Base-by-base conservation (phyloP, 2,888 invertebrate species). In the Ischnura elegans region DNA sequence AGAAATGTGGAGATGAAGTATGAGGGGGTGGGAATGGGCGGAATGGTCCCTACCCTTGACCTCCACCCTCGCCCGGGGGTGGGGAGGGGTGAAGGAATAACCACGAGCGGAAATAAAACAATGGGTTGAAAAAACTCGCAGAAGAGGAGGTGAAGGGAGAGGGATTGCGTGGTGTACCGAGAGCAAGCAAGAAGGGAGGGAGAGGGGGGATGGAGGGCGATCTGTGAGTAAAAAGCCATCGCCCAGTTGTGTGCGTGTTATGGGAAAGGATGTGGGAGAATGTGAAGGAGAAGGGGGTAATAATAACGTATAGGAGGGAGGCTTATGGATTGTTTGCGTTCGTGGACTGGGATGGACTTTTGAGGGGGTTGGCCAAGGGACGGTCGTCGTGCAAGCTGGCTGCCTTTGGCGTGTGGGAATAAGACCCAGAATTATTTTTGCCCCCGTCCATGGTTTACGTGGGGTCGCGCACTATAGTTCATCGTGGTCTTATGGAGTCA, bases 11-110 rank as follows among this genome's bases (percentile, higher is more conserved):
- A 46, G 29, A 19, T n/a, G 19, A 25, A 46, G 29, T 8, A 25
- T n/a, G 51, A 29, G 51, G 43, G n/a, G 29, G 29, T n/a, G 51
- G 13, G 51, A 29, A 47, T 13, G 29, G 47, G 87, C n/a, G 46
- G 87, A 47, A 47, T 16, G 25, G 87, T 46, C 55, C 25, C 25
- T 43, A 36, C 51, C 42, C 51, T 87, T 87, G 87, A 87, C 87
- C 87, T 87, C 87, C 87, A 87, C 87, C 87, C 87, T 87, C 87
- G 87, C 87, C 87, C 87, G 46, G 86, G 46, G n/a, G n/a, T n/a
- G n/a, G n/a, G n/a, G n/a, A n/a, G n/a, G n/a, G n/a, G n/a, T n/a
- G n/a, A n/a, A n/a, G n/a, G 86, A 46, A 45, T 29, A 47, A 87
- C 36, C 87, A 36, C 51, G 87, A 51, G 87, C 87, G 87, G 87